A percentile compares a stretch with the other conserved stretches of the same genome.
phyloP scores from a whole-genome alignment of 1,140 invertebrate species.

The Neodiprion fabricii region DNA sequence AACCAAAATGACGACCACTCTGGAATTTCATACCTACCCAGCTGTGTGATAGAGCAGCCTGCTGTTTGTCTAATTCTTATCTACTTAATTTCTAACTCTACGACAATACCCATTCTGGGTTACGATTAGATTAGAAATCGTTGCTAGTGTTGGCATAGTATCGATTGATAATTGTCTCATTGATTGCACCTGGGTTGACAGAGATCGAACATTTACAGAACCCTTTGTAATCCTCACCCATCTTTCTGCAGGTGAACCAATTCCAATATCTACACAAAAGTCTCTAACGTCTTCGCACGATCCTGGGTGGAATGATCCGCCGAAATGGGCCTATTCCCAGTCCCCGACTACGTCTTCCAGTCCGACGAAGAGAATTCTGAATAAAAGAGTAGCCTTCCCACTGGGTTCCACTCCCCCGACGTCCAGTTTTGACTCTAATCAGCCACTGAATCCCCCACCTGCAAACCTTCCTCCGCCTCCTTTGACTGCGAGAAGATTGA shows the following conservation, averaged over 20 bases:
- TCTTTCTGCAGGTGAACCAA: slow-evolving; percentile 22
- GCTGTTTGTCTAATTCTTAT: no score
- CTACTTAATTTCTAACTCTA: no score
- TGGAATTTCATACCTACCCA: no score
- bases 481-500: slow-evolving; percentile 30
- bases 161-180: no score
- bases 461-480: slow-evolving; percentile 36
- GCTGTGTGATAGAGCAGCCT: no score
- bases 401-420: slow-evolving; percentile 35
- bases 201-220: not conserved
- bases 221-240: not conserved
- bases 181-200: not conserved
- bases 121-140: no score
- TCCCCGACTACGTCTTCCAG: slow-evolving; percentile 31
- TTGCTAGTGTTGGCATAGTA: no score
- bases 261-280: slow-evolving; percentile 47
- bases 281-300: slow-evolving; percentile 48
- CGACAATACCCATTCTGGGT: no score
- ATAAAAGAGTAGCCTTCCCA: slow-evolving; percentile 61
- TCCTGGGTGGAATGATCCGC: slow-evolving; percentile 64
- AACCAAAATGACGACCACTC: no score
- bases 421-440: slow-evolving; percentile 16
- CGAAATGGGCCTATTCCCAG: slow-evolving; percentile 50
- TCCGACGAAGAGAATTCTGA: slow-evolving; percentile 50
- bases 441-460: slow-evolving; percentile 20